Base-by-base conservation (phyloP, 2,888 invertebrate genomes). In the Ptilodon capucinus region DNA sequence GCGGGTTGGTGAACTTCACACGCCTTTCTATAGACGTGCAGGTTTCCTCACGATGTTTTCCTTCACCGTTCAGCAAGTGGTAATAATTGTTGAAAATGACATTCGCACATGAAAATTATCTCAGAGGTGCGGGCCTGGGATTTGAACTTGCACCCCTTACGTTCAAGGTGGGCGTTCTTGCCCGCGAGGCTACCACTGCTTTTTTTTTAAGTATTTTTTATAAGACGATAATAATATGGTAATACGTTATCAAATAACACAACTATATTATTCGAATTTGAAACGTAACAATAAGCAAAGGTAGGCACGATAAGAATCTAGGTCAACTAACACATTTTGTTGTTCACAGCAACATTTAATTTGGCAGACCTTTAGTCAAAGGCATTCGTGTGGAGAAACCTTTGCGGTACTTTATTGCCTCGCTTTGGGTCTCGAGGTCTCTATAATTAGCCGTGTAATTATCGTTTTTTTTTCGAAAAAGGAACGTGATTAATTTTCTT, bases 251-350 rank as follows among this genome's bases (percentile, higher is more conserved):
- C 21, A 21, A 21, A 39, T 18, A n/a, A 38, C 43, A 34, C 35
- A 30, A 39, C 41, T 30, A 34, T 18, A 13, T 11, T 23, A 50
- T 51, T 34, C 59, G 51, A 52, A 53, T 13, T 7, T 11, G 38
- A 40, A 48, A 46, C 42, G 21, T 11, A 41, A 44, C 47, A 45
- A 44, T 48, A 46, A 28, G 42, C 44, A 62, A 52, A 58, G 60
- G 45, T n/a, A n/a, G n/a, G 51, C 59, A 42, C 47, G 62, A 68
- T 60, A 63, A 64, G 53, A 60, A 73, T 68, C 60, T 71, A 49
- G 73, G 73, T 65, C 64, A 69, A 67, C 55, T 51, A 51, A 68
- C 54, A 42, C 57, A 56, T 67, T 73, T n/a, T 48, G 48, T 61
- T 47, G 44, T 49, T 51, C 28, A 40, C 40, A 51, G 42, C 48